Conservation (phyloP, 2,113 vertebrate genomes). For the Daphoenositta chrysoptera region DNA sequence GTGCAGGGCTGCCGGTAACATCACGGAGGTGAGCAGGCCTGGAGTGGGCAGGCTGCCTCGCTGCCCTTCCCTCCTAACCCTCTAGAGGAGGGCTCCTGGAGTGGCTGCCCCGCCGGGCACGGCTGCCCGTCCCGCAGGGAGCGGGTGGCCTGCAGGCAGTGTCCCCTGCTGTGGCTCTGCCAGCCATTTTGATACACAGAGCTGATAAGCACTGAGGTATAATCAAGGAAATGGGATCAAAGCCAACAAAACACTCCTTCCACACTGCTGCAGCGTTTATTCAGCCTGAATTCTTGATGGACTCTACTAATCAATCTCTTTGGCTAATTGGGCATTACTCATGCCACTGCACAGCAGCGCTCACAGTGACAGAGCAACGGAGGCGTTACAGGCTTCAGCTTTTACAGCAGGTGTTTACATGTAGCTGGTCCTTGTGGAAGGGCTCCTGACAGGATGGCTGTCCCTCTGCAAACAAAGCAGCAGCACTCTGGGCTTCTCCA, state of each 20-base stretch:
- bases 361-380: not conserved
- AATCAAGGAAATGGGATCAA: not conserved
- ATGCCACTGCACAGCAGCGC: not conserved
- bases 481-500: not conserved
- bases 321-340: slow-evolving; percentile 14
- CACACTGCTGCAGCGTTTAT: not conserved
- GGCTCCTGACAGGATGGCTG: not conserved
- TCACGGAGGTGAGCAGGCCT: not conserved
- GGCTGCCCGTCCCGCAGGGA: not conserved
- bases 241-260: not conserved
- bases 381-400: not conserved
- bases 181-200: not conserved
- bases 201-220: not conserved
- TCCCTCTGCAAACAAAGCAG: not conserved
- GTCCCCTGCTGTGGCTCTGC: not conserved
- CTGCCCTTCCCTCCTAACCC: not conserved
- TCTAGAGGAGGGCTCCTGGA: not conserved
- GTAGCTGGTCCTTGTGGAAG: not conserved
- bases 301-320: slow-evolving; percentile 1
- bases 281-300: slow-evolving; percentile 20
- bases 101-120: rapidly evolving
- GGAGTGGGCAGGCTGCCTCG: not conserved
- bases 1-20: not conserved
- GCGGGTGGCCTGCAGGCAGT: not conserved
- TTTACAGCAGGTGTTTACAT: not conserved